phyloP scores from a whole-genome alignment of 2,797 vertebrate species.

The Syndactyla subalaris region DNA sequence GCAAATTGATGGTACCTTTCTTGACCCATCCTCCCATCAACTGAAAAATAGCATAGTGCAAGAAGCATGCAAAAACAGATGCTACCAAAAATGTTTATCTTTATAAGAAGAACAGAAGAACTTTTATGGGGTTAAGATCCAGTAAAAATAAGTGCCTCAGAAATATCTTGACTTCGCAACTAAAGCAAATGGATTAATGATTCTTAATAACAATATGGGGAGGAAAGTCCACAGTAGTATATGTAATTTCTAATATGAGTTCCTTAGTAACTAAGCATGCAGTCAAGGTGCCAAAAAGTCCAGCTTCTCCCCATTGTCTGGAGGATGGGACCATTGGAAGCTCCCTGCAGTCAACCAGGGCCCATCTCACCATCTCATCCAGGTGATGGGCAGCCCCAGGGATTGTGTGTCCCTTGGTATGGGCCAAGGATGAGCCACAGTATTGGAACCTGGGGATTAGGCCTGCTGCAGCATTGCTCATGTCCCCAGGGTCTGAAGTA shows the following conservation, averaged over 20 bases:
- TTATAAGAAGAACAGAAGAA: not conserved
- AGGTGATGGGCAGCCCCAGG: fast-evolving
- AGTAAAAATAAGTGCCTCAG: not conserved
- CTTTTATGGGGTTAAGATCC: not conserved
- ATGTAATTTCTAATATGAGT: not conserved
- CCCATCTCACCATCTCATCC: fast-evolving
- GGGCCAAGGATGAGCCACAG: fast-evolving
- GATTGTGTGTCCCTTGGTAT: not conserved
- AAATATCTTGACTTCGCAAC: not conserved
- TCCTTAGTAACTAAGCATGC: not conserved
- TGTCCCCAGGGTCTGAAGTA: not conserved
- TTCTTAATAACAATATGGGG: not conserved
- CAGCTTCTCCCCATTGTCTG: fast-evolving
- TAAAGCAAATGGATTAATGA: not conserved
- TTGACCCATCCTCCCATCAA: not conserved
- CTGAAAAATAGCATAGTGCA: not conserved
- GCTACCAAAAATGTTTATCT: not conserved
- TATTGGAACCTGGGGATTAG: fast-evolving
- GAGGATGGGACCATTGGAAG: fast-evolving
- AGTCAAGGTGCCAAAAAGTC: not conserved
- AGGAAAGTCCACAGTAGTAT: not conserved
- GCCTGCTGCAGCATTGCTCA: not conserved
- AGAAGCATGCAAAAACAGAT: not conserved
- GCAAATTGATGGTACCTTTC: not conserved
- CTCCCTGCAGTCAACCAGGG: fast-evolving